Evolutionary conservation across 1,140 invertebrate species (phyloP).

Genomic region (Ptiloglossa arizonensis): DNA sequence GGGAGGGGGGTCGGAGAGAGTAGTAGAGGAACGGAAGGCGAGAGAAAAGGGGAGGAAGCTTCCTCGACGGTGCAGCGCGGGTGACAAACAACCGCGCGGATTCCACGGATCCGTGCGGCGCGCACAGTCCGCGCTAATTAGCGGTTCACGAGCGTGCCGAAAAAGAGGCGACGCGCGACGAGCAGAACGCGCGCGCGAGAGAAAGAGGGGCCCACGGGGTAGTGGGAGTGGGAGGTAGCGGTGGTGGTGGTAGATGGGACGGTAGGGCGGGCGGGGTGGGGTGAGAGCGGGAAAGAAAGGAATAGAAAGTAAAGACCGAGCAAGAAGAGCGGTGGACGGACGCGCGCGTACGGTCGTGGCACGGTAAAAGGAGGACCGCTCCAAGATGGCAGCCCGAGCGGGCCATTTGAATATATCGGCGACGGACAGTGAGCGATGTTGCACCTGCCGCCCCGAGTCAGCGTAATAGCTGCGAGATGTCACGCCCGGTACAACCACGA

Average conservation of each 20-base stretch:
- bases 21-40: not conserved
- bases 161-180: conserved; percentile 60
- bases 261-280: conserved; percentile 43
- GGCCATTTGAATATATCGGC: conserved; percentile 75
- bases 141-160: conserved; percentile 71
- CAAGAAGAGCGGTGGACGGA: not conserved
- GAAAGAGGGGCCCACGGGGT: conserved; percentile 1
- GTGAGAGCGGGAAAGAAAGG: conserved; percentile 20
- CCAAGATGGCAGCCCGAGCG: conserved; percentile 64
- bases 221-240: conserved; percentile 14
- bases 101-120: conserved; percentile 74
- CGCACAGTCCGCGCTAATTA: conserved; percentile 77
- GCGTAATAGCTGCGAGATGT: conserved; percentile 77
- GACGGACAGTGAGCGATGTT: conserved; percentile 79
- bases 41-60: conserved; percentile 36
- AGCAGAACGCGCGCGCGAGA: not conserved
- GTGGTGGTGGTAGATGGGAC: not conserved
- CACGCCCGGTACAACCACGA: conserved; percentile 67
- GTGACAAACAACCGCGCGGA: conserved; percentile 78
- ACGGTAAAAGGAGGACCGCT: conserved; percentile 46
- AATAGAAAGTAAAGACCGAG: conserved; percentile 32
- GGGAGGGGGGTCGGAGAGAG: no score
- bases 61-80: conserved; percentile 62
- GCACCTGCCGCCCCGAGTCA: conserved; percentile 77
- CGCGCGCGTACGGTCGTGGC: not conserved